Evolutionary conservation across 2,113 vertebrate species (phyloP).

Genomic region (Strigops habroptila): DNA sequence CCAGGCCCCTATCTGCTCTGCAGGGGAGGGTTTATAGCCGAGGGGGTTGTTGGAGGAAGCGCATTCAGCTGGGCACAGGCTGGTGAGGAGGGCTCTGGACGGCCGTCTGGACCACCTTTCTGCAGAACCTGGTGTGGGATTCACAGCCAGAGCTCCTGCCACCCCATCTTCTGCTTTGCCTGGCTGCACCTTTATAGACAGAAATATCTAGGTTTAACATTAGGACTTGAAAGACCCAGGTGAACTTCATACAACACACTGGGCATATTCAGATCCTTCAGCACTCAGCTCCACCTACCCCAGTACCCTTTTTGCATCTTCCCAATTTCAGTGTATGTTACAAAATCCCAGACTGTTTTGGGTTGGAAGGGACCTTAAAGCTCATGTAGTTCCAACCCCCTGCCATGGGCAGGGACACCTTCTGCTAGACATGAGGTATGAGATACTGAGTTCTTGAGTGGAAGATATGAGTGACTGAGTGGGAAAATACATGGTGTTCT

Average conservation of each 20-base stretch:
- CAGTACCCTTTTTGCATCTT: not conserved
- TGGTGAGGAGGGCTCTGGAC: not conserved
- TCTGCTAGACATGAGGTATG: not conserved
- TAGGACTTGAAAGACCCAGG: not conserved
- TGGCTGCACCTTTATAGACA: not conserved
- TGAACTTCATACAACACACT: not conserved
- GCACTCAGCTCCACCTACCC: not conserved
- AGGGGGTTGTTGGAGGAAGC: accelerated
- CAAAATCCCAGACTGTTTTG: not conserved
- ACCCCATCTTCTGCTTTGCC: not conserved
- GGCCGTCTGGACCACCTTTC: too few relatives aligned
- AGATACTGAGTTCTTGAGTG: not conserved
- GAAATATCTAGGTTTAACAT: not conserved
- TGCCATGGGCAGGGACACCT: not conserved
- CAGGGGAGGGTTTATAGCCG: not conserved
- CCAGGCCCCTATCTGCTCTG: not conserved
- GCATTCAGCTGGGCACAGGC: accelerated
- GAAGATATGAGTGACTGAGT: not conserved
- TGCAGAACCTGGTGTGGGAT: not conserved
- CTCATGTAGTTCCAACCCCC: not conserved
- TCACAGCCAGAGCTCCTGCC: not conserved
- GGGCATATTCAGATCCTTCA: not conserved
- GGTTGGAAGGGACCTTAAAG: not conserved
- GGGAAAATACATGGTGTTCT: not conserved
- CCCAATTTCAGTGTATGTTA: not conserved